Evolutionary conservation across 2,888 invertebrate genomes (phyloP), one percentile per base, ranked within the genome.

Genomic region (Oligia strigilis): DNA sequence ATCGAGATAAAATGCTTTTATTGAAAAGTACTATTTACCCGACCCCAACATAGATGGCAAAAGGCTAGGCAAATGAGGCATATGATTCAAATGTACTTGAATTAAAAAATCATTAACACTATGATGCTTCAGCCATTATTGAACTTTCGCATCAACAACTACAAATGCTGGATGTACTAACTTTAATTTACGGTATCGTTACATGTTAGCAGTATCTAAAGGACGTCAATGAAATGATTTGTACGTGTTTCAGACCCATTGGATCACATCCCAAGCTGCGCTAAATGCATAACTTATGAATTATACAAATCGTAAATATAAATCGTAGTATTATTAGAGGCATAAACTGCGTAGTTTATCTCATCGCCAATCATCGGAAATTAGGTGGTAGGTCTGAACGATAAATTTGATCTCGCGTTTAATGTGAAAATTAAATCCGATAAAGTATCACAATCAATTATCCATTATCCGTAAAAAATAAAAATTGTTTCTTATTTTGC

Each of bases 361-460:
- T 77, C 72, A 82, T 81, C 79, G 62, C 80, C 80, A 85, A 87
- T 88, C 85, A 80, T 80, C 79, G 81, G 81, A 87, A 82, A 85
- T 85, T 79, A 70, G 49, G 70, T 75, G 77, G 70, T 46, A 58
- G 55, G 9, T 43, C 8, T 79, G 70, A 77, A 80, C 79, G 66
- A 74, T 75, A 78, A 77, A 78, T 70, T 29, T 71, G 79, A 69
- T 72, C 77, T 66, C 52, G 62, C 23, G 17, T 29, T 62, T 40
- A 23, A 13, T 46, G 49, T 43, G 46, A 19, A 79, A 75, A 52
- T 46, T 78, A 46, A 69, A 78, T 72, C 8, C 52, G 13, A 52
- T 8, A 36, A 67, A 19, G 69, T n/a, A 36, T 36, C 6, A 43
- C 40, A 69, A 55, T 40, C 52, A 17, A 19, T 0, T 73, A 71